A percentile compares a stretch with the other conserved stretches of the same genome.
These are phyloP conservation scores for Ennomos fuscantarius DNA, from an alignment of 2,888 invertebrate species.

Conservation along the genomic window DNA sequence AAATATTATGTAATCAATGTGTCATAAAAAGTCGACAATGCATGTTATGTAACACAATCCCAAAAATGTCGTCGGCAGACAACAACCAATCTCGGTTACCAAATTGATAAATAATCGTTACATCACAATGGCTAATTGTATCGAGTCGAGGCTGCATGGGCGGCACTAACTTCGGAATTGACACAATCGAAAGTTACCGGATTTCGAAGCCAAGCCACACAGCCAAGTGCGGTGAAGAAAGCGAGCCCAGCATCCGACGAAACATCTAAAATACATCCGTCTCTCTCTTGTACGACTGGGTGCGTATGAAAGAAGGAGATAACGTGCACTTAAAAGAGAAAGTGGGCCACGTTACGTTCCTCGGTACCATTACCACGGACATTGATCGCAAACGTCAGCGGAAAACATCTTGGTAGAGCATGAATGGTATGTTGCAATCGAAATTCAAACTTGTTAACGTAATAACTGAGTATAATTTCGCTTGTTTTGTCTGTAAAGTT, in stretches of 20 bases:
- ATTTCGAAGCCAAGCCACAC: conserved; percentile 79
- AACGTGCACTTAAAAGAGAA: conserved; percentile 81
- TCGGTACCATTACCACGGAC: conserved; percentile 81
- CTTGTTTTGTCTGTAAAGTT: conserved; percentile 49
- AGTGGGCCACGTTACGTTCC: conserved; percentile 85
- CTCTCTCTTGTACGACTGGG: conserved; percentile 62
- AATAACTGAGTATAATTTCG: conserved; percentile 45
- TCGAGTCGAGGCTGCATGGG: conserved; percentile 52
- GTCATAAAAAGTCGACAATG: conserved; percentile 20
- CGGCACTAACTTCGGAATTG: conserved; percentile 54
- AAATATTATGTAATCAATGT: conserved; percentile 5
- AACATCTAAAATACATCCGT: conserved; percentile 64
- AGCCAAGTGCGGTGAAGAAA: conserved; percentile 84
- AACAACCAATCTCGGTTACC: conserved; percentile 55
- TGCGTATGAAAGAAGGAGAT: conserved; percentile 68
- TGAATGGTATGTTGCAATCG: conserved; percentile 35
- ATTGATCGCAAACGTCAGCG: conserved; percentile 80
- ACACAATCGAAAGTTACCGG: conserved; percentile 82
- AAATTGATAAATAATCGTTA: conserved; percentile 63
- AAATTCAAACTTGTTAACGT: conserved; percentile 47
- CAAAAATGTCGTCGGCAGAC: conserved; percentile 38
- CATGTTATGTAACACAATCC: conserved; percentile 27
- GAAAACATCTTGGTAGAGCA: conserved; percentile 59
- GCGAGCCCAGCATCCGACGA: conserved; percentile 74
- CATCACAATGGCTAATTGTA: conserved; percentile 72